phyloP scores from a whole-genome alignment of 2,888 invertebrate species.

The Eurytoma adleriae region DNA sequence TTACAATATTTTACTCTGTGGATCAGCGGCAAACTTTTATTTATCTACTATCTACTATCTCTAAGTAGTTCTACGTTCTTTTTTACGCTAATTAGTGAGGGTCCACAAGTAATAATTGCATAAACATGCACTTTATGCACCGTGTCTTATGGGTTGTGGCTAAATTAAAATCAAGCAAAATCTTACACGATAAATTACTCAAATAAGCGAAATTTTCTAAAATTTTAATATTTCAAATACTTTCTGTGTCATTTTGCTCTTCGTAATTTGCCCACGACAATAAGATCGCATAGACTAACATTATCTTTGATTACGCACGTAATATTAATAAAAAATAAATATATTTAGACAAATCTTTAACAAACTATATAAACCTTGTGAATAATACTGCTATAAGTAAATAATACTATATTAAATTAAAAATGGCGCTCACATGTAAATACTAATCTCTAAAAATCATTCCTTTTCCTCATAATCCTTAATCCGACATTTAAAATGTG shows the following conservation, averaged over 20 bases:
- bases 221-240: too few relatives aligned
- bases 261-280: slow-evolving; percentile 22
- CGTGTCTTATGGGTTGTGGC: slow-evolving; percentile 11
- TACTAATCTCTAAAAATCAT: background rate
- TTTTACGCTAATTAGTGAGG: slow-evolving; percentile 2
- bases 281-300: slow-evolving; percentile 48
- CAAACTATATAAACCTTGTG: slow-evolving; percentile 31
- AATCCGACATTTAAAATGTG: background rate
- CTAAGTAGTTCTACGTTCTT: slow-evolving; percentile 27
- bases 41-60: background rate
- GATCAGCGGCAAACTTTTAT: too few relatives aligned
- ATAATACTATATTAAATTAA: slow-evolving; percentile 50
- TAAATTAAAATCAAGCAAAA: slow-evolving; percentile 5
- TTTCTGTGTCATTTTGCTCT: background rate
- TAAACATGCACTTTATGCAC: slow-evolving; percentile 31
- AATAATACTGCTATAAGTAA: slow-evolving; percentile 49
- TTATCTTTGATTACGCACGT: slow-evolving; percentile 36
- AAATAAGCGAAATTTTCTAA: too few relatives aligned
- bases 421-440: background rate
- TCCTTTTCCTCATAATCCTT: background rate
- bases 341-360: slow-evolving; percentile 37
- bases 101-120: background rate
- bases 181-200: background rate
- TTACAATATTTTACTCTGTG: too few relatives aligned
- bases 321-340: slow-evolving; percentile 35